Percentiles rank a stretch among this genome's conserved stretches.
Conservation (phyloP, 2,797 vertebrate genomes). For the Gila robusta region DNA sequence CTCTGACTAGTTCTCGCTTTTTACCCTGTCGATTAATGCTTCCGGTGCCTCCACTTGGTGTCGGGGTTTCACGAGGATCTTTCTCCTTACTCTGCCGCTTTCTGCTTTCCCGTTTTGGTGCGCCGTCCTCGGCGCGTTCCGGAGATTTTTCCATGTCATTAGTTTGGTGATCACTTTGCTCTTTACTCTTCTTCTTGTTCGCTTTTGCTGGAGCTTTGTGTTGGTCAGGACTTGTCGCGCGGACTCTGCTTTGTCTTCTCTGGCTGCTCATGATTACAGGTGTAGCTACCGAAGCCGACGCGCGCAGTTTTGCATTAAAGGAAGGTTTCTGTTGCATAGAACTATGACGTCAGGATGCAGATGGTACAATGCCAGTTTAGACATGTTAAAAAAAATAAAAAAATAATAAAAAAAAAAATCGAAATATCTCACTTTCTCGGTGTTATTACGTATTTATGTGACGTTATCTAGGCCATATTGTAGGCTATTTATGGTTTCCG, state of each 20-base stretch:
- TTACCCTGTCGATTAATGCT: not conserved
- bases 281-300: not conserved
- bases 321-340: not conserved
- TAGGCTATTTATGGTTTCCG: not conserved
- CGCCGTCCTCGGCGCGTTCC: not conserved
- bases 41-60: not conserved
- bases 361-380: not conserved
- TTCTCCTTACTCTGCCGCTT: not conserved
- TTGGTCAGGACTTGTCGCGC: not conserved
- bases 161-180: not conserved
- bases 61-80: not conserved
- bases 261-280: not conserved
- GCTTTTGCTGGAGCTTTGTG: not conserved
- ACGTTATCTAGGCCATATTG: too few relatives aligned
- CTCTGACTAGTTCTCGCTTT: not conserved
- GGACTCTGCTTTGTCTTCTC: not conserved
- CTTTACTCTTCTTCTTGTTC: not conserved
- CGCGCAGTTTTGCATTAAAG: not conserved
- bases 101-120: conserved; percentile 42
- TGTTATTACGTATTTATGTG: too few relatives aligned
- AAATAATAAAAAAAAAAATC: too few relatives aligned
- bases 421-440: not conserved
- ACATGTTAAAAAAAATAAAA: too few relatives aligned
- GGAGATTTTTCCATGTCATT: too few relatives aligned
- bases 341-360: not conserved